Percentiles rank a stretch among this genome's conserved stretches.
Evolutionary conservation across 2,888 invertebrate genomes (phyloP).

Genomic region (Hipparchia sbordonii): DNA sequence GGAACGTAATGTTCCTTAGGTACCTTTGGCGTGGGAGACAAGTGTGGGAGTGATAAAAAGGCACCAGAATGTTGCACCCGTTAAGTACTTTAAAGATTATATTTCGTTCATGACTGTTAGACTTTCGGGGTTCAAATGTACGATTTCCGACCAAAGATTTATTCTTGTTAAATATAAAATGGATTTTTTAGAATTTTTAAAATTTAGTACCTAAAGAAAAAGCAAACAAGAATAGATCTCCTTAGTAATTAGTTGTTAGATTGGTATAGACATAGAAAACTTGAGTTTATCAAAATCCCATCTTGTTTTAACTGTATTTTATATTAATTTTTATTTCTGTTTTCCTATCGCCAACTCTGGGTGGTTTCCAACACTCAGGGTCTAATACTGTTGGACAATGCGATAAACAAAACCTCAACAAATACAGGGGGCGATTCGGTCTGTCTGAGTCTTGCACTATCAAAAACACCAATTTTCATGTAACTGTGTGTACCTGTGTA

Average conservation of each 20-base stretch:
- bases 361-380: conserved; percentile 70
- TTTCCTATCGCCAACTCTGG: conserved; percentile 71
- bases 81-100: conserved; percentile 82
- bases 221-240: conserved; percentile 70
- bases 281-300: conserved; percentile 57
- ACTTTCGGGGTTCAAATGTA: conserved; percentile 74
- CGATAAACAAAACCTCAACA: conserved; percentile 80
- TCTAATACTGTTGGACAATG: conserved; percentile 80
- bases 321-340: conserved; percentile 68
- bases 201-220: conserved; percentile 5
- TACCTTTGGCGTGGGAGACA: conserved; percentile 82
- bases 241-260: conserved; percentile 59
- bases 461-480: conserved; percentile 65
- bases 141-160: conserved; percentile 70
- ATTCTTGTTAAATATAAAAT: conserved; percentile 56
- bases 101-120: conserved; percentile 81
- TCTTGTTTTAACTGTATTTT: conserved; percentile 61
- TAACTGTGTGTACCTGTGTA: conserved; percentile 68
- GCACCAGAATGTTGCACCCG: conserved; percentile 83
- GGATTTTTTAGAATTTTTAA: not conserved
- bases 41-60: conserved; percentile 83
- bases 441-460: conserved; percentile 73
- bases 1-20: conserved; percentile 83
- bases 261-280: conserved; percentile 72
- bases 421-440: conserved; percentile 78